A percentile compares a stretch with the other conserved stretches of the same genome.
phyloP scores from a whole-genome alignment of 2,113 vertebrate species.

The Pitta sordida region DNA sequence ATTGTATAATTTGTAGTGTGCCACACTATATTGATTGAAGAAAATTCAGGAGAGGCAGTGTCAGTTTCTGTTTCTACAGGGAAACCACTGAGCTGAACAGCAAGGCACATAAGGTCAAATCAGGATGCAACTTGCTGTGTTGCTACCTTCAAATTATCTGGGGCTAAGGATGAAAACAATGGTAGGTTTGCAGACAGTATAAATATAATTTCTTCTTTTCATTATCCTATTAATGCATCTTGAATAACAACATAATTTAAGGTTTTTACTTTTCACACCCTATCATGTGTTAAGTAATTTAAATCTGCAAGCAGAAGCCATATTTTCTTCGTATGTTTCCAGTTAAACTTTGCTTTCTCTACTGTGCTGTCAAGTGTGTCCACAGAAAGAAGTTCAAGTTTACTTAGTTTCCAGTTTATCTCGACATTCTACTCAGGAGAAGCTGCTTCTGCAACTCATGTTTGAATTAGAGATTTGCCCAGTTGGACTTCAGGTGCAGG shows the following conservation, averaged over 20 bases:
- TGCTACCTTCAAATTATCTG: slow-evolving; percentile 14
- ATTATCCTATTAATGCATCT: background rate
- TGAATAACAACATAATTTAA: background rate
- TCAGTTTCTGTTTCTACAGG: slow-evolving; percentile 76
- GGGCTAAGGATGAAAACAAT: background rate
- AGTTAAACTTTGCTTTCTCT: background rate
- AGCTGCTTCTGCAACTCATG: background rate
- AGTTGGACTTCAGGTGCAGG: background rate
- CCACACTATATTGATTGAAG: slow-evolving; percentile 78
- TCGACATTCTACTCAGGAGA: background rate
- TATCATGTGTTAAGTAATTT: background rate
- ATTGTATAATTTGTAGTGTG: slow-evolving; percentile 75
- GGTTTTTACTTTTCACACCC: background rate
- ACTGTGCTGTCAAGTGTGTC: background rate
- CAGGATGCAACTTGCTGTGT: slow-evolving; percentile 45
- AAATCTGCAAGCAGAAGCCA: background rate
- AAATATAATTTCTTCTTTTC: background rate
- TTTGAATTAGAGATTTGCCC: background rate
- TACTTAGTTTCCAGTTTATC: background rate
- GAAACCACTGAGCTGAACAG: slow-evolving; percentile 75
- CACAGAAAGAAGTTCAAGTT: background rate
- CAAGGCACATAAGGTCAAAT: slow-evolving; percentile 78
- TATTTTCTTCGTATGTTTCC: background rate
- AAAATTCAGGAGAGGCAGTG: slow-evolving; percentile 56
- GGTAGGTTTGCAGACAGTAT: background rate